These are phyloP conservation scores for Bombus superbus DNA, from an alignment of 1,140 invertebrate genomes.

Conservation along the genomic window DNA sequence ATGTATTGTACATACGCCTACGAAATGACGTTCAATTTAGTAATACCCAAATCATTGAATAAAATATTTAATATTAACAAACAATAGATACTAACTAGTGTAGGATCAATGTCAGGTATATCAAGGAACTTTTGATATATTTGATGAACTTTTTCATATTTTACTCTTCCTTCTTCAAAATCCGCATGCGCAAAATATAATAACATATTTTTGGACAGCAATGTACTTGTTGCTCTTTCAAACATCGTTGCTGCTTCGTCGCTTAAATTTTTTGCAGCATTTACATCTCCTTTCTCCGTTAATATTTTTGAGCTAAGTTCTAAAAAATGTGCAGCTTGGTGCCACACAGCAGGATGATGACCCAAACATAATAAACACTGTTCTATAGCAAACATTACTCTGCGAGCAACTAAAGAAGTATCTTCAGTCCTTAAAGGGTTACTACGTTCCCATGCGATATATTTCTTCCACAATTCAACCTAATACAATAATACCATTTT, in stretches of 20 bases:
- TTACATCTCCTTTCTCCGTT: conserved; percentile 97
- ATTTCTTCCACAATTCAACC: conserved; percentile 99
- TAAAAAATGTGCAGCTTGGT: conserved; percentile 98
- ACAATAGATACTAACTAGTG: conserved; percentile 87
- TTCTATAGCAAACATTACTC: conserved; percentile 99
- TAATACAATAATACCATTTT: conserved; percentile 74
- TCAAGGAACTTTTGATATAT: conserved; percentile 97
- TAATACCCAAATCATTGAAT: neutral
- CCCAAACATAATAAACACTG: conserved; percentile 98
- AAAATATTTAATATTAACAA: conserved; percentile 36
- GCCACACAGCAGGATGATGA: conserved; percentile 99
- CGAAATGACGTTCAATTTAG: conserved; percentile 35
- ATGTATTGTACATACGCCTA: conserved; percentile 99
- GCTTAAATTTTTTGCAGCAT: conserved; percentile 94
- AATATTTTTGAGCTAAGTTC: conserved; percentile 96
- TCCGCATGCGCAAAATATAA: conserved; percentile 99
- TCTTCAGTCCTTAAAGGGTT: conserved; percentile 99
- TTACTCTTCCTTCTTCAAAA: conserved; percentile 98
- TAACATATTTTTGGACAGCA: conserved; percentile 95
- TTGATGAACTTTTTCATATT: conserved; percentile 98
- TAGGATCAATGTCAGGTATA: conserved; percentile 95
- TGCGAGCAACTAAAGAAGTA: conserved; percentile 93
- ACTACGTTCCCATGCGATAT: conserved; percentile 98
- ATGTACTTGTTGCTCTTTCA: conserved; percentile 94
- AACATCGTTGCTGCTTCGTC: conserved; percentile 97